Base-by-base conservation (phyloP, 2,113 vertebrate species). In the Corydoras maculifer region DNA sequence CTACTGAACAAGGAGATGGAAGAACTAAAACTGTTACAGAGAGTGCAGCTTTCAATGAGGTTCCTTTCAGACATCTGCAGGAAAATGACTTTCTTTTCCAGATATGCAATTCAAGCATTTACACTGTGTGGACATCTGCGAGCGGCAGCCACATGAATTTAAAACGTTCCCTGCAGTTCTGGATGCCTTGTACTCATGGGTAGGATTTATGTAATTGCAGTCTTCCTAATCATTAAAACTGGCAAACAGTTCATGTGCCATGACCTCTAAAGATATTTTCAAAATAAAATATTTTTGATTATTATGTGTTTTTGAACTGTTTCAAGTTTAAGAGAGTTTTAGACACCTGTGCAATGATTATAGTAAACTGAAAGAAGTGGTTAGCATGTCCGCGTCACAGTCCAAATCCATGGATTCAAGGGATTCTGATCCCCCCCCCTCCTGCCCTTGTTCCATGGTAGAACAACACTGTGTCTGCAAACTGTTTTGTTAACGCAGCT, bases 241-340 rank as follows among this genome's bases (percentile, higher is more conserved):
- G 35, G 32, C 57, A 57, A 30, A 35, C 31, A 18, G 69, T 78
- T 50, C 71, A 75, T 72, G 66, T 49, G 48, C 30, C 57, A 35
- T 75, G 60, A 75, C 53, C 68, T 78, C 43, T 29, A 65, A 59
- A 73, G 62, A 73, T 60, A 71, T 76, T 72, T 78, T 72, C 35
- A 62, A 48, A 86, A 87, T 87, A 86, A 87, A 86, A 63, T 83
- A 83, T 87, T 87, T 87, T 80, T 74, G 75, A 79, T 43, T 70
- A 79, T 43, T 70, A 69, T 35, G 18, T 30, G 6, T 59, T 53
- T 61, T 65, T 68, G 55, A n/a, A 49, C 50, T 15, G 29, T 59
- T 59, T 25, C 4, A 43, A 8, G 35, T 43, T 43, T 43, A 43
- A 8, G 35, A 5, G 7, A 4, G 35, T 43, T 43, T 43, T 43